phyloP scores from a whole-genome alignment of 2,113 vertebrate species.

The Taxidea taxus region DNA sequence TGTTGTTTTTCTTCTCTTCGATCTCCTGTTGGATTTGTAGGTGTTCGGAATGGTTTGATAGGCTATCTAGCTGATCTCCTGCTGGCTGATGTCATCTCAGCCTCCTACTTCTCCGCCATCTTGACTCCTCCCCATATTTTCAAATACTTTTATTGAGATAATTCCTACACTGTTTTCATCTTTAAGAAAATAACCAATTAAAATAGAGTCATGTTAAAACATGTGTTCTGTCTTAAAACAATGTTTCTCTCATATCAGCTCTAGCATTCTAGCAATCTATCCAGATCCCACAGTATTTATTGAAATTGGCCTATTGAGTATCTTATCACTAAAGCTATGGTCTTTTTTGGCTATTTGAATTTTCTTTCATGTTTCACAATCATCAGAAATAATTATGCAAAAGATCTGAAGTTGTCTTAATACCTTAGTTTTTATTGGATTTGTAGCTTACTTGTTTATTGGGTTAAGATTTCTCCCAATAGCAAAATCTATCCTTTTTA shows the following conservation, averaged over 20 bases:
- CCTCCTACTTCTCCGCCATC: too few relatives aligned
- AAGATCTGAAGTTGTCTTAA: not conserved
- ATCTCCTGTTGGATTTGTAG: too few relatives aligned
- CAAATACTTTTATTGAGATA: not conserved
- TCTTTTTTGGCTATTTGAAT: not conserved
- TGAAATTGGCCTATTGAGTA: not conserved
- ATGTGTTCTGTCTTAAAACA: not conserved
- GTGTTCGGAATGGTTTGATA: too few relatives aligned
- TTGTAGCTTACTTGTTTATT: not conserved
- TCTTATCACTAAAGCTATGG: not conserved
- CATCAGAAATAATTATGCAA: not conserved
- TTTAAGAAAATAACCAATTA: not conserved
- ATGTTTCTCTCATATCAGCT: not conserved
- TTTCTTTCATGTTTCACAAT: not conserved
- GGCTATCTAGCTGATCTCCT: too few relatives aligned
- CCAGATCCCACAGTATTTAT: not conserved
- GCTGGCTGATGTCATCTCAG: too few relatives aligned
- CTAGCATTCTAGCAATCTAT: not conserved
- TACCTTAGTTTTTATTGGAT: not conserved
- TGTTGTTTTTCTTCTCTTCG: too few relatives aligned
- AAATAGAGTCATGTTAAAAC: not conserved
- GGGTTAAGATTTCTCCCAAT: not conserved
- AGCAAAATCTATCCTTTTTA: not conserved
- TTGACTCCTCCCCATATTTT: too few relatives aligned
- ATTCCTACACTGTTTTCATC: not conserved